phyloP scores from a whole-genome alignment of 2,113 vertebrate species.

The Ardeotis arabs region DNA sequence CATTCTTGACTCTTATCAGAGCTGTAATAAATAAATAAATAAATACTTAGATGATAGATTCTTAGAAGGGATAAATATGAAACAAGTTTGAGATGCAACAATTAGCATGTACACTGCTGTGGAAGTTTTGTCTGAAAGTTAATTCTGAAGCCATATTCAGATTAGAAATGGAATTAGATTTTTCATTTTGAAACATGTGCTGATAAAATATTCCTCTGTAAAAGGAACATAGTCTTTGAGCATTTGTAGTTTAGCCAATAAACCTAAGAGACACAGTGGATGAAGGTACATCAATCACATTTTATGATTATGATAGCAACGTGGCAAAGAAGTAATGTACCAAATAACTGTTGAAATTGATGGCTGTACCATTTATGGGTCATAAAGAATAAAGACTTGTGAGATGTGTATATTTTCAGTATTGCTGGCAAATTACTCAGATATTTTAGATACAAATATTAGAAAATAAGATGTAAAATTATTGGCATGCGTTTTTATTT shows the following conservation, averaged over 20 bases:
- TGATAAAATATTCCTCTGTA: slow-evolving; percentile 8
- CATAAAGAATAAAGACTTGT: not conserved
- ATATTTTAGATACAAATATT: not conserved
- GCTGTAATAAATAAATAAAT: not conserved
- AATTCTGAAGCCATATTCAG: not conserved
- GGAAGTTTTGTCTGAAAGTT: not conserved
- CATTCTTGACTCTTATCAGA: not conserved
- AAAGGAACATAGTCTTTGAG: not conserved
- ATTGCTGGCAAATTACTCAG: not conserved
- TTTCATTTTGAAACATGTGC: not conserved
- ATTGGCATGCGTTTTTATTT: not conserved
- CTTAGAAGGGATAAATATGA: not conserved
- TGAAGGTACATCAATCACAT: slow-evolving; percentile 15
- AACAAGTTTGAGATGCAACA: not conserved
- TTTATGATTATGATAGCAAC: slow-evolving; percentile 12
- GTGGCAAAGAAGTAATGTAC: slow-evolving; percentile 3
- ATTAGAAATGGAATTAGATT: not conserved
- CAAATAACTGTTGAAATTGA: slow-evolving; percentile 23
- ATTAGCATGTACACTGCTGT: not conserved
- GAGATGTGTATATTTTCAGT: not conserved
- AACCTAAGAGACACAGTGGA: not conserved
- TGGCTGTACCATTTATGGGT: not conserved
- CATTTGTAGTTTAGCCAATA: slow-evolving; percentile 26
- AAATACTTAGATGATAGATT: not conserved
- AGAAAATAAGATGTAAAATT: not conserved